Evolutionary conservation across 1,140 invertebrate genomes (phyloP).

Genomic region (Venturia canescens): DNA sequence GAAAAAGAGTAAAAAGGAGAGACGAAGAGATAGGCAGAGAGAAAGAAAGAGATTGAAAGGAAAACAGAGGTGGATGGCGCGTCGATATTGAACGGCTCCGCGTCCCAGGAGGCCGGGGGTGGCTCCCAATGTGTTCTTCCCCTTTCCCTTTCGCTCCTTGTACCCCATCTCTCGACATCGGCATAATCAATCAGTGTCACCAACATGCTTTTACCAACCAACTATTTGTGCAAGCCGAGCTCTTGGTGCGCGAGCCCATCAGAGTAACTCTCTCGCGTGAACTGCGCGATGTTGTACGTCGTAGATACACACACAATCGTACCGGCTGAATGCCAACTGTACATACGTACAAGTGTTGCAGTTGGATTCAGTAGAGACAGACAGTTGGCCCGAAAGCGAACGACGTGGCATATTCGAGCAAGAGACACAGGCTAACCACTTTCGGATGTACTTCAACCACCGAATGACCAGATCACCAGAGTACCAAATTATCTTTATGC

Average conservation of each 20-base stretch:
- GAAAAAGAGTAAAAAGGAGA: slow-evolving; percentile 9
- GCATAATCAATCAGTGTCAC: slow-evolving; percentile 48
- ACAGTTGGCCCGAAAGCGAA: background rate
- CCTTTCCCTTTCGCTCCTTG: slow-evolving; percentile 43
- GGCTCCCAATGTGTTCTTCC: slow-evolving; percentile 49
- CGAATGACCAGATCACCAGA: background rate
- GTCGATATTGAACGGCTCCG: slow-evolving; percentile 34
- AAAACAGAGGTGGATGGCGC: background rate
- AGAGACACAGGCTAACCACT: background rate
- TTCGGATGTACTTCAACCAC: background rate
- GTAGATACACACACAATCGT: background rate
- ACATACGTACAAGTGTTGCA: background rate
- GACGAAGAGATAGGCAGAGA: slow-evolving; percentile 1
- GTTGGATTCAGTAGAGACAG: slow-evolving; percentile 2
- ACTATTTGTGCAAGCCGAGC: slow-evolving; percentile 13
- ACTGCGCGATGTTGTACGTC: slow-evolving; percentile 1
- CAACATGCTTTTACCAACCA: slow-evolving; percentile 23
- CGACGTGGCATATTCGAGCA: slow-evolving; percentile 3
- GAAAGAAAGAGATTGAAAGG: background rate
- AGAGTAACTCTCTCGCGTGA: slow-evolving; percentile 28
- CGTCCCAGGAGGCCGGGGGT: slow-evolving; percentile 14
- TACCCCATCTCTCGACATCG: slow-evolving; percentile 28
- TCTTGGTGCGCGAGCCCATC: slow-evolving; percentile 7
- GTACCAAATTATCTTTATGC: background rate
- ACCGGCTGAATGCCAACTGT: background rate